Base-by-base conservation (phyloP, 2,113 vertebrate species). In the Lepisosteus osseus region DNA sequence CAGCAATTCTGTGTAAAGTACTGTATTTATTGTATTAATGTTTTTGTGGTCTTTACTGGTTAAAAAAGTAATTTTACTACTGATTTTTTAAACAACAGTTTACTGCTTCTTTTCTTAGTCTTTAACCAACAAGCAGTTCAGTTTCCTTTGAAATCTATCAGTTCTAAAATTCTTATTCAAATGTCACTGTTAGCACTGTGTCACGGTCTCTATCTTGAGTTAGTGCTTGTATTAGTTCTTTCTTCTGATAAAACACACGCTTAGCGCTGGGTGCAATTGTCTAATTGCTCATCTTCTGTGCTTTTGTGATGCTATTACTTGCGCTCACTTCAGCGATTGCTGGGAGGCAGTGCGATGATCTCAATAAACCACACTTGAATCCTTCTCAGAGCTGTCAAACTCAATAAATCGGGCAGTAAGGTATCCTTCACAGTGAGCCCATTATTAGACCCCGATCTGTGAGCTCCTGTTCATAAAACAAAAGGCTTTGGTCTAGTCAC, bases 381-480 rank as follows among this genome's bases (percentile, higher is more conserved):
- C 17, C 29, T 44, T 6, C 66, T 29, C 66, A 68, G 15, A 8
- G 6, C 42, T 44, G n/a, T 11, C 62, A 41, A 64, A 64, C 29
- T 40, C 62, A 12, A 64, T 42, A 65, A 40, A 44, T 42, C 64
- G 11, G 11, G 7, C 64, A 6, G 43, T 47, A 7, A 44, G n/a
- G 64, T 13, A 45, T 13, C 64, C 15, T n/a, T 47, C 43, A 14
- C 64, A 47, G n/a, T 3, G 7, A 29, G 29, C 3, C 47, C 51
- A 55, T 68, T 41, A 68, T 68, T 68, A 68, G 45, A 15, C 66
- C 66, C 15, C 7, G 29, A 54, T 54, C 17, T 68, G 6, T 54
- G 45, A 54, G 51, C 51, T 29, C 8, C 29, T 57, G 12, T 59
- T 59, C 4, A 59, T 59, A n/a, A 51, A 51, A 51, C 47, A 51